Evolutionary conservation across 2,888 invertebrate genomes (phyloP).

Genomic region (Hymenopus coronatus): DNA sequence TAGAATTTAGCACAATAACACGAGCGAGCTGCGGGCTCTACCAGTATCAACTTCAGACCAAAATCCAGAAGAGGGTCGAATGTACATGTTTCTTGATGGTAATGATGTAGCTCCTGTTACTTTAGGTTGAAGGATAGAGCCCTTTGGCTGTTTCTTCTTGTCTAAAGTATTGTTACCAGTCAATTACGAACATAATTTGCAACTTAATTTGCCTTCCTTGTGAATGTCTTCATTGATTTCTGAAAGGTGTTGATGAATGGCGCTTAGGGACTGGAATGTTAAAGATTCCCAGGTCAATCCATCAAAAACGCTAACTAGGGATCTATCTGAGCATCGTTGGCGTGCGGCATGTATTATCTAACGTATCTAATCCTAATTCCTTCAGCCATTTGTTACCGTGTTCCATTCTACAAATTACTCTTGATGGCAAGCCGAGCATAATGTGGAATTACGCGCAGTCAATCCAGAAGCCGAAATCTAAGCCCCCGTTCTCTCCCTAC

Average conservation of each 20-base stretch:
- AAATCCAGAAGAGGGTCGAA: too few relatives aligned
- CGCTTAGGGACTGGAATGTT: background rate
- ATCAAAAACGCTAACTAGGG: background rate
- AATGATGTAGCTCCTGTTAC: too few relatives aligned
- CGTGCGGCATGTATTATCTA: background rate
- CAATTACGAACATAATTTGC: background rate
- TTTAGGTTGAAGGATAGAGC: too few relatives aligned
- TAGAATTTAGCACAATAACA: too few relatives aligned
- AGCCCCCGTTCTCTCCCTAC: background rate
- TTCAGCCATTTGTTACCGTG: background rate
- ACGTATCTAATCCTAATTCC: background rate
- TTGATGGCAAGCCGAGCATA: slow-evolving; percentile 7
- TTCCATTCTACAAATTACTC: slow-evolving; percentile 9
- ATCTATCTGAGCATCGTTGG: too few relatives aligned
- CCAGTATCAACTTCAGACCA: too few relatives aligned
- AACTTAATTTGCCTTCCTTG: background rate
- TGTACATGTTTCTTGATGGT: too few relatives aligned
- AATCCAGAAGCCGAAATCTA: slow-evolving; percentile 15
- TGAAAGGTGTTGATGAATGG: background rate
- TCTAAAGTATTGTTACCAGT: background rate
- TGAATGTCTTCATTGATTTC: background rate
- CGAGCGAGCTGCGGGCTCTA: too few relatives aligned
- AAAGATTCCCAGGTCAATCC: background rate
- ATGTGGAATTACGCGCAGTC: slow-evolving; percentile 3
- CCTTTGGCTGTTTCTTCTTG: background rate